phyloP scores from a whole-genome alignment of 2,888 invertebrate genomes.

The Cheilosia urbana region DNA sequence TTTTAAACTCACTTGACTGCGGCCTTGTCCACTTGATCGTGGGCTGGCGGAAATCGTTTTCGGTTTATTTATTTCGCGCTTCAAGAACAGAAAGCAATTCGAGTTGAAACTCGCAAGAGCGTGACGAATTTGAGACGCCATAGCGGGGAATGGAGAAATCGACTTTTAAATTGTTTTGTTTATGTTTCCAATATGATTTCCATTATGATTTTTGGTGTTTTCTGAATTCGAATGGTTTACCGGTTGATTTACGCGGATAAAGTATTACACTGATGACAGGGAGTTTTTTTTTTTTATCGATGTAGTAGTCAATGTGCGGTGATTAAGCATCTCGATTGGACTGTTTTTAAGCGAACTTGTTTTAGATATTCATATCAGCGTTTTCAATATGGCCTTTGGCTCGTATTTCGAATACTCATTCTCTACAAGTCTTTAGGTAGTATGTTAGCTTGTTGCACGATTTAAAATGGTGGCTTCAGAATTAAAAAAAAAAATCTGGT shows the following conservation, averaged over 20 bases:
- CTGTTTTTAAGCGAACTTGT: no score
- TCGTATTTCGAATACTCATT: no score
- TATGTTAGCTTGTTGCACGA: no score
- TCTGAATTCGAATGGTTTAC: not conserved
- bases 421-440: no score
- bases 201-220: constrained; percentile 22
- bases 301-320: no score
- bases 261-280: no score
- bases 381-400: no score
- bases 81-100: constrained; percentile 11
- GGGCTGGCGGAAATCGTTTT: constrained; percentile 44
- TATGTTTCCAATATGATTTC: constrained; percentile 49
- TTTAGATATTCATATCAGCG: no score
- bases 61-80: constrained; percentile 17
- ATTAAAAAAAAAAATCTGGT: no score
- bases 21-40: constrained; percentile 58
- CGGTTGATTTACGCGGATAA: constrained; percentile 25
- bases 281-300: no score
- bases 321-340: no score
- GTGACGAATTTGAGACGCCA: constrained; percentile 45
- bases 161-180: constrained; percentile 57
- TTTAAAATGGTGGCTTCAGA: no score
- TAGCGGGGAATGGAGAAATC: constrained; percentile 20
- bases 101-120: constrained; percentile 47
- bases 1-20: constrained; percentile 58